These are phyloP conservation scores for Drepanosiphum platanoidis DNA, from an alignment of 2,888 invertebrate genomes.

Conservation along the genomic window DNA sequence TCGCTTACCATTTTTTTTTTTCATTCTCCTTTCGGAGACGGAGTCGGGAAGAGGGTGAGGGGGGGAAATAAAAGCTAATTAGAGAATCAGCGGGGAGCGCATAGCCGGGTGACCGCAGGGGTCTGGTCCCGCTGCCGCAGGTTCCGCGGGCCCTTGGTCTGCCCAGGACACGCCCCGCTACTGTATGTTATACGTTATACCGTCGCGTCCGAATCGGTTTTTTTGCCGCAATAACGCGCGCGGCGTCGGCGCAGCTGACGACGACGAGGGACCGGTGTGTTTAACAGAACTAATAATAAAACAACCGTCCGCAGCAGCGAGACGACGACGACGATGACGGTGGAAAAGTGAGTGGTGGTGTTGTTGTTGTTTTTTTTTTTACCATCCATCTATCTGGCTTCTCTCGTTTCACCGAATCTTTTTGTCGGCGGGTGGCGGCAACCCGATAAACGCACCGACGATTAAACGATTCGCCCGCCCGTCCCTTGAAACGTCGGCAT, in stretches of 20 bases:
- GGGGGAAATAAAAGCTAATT: constrained; percentile 57
- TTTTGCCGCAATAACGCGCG: constrained; percentile 12
- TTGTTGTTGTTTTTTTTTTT: background rate
- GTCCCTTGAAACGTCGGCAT: background rate
- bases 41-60: background rate
- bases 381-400: too few species aligned
- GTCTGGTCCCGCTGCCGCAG: constrained; percentile 13
- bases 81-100: constrained; percentile 60
- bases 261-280: constrained; percentile 40
- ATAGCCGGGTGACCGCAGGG: constrained; percentile 59
- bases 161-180: constrained; percentile 60
- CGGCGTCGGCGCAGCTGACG: background rate
- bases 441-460: constrained; percentile 7
- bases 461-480: constrained; percentile 33
- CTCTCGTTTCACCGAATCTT: constrained; percentile 14
- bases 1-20: constrained; percentile 28
- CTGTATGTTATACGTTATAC: too few species aligned
- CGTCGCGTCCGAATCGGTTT: constrained; percentile 39
- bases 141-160: constrained; percentile 42
- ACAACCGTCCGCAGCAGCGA: constrained; percentile 43
- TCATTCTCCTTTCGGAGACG: background rate
- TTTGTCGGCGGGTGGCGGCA: constrained; percentile 60
- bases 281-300: constrained; percentile 62
- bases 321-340: background rate
- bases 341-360: constrained; percentile 23